These are phyloP conservation scores for Spizaetus ornatus DNA, from an alignment of 2,113 vertebrate genomes.

Conservation along the genomic window DNA sequence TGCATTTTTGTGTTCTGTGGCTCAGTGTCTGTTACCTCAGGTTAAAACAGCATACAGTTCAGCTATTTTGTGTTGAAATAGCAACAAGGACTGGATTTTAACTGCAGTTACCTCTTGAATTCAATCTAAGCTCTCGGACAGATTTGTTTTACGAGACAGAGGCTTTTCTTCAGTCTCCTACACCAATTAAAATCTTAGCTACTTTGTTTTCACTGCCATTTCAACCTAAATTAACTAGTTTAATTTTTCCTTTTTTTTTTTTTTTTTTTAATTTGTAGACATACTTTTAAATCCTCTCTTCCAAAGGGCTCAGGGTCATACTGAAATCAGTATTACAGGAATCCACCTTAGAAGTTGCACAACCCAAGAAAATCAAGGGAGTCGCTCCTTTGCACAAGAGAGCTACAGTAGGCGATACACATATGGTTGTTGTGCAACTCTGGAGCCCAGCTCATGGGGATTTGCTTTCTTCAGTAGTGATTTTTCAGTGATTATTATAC, in stretches of 20 bases:
- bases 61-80: neutral
- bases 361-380: neutral
- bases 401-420: neutral
- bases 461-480: neutral
- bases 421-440: neutral
- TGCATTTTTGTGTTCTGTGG: neutral
- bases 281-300: neutral
- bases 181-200: neutral
- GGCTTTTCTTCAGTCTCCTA: conserved; percentile 17
- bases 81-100: neutral
- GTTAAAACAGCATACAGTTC: neutral
- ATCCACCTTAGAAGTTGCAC: neutral
- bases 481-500: neutral
- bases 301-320: neutral
- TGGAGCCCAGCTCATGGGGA: neutral
- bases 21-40: neutral
- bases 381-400: neutral
- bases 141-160: neutral
- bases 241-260: neutral
- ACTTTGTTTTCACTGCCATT: neutral
- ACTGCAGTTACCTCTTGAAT: neutral
- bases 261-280: neutral
- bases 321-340: neutral
- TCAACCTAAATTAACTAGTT: neutral
- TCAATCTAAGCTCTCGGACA: neutral